phyloP scores from a whole-genome alignment of 1,140 invertebrate species.

The Drosophila tani region DNA sequence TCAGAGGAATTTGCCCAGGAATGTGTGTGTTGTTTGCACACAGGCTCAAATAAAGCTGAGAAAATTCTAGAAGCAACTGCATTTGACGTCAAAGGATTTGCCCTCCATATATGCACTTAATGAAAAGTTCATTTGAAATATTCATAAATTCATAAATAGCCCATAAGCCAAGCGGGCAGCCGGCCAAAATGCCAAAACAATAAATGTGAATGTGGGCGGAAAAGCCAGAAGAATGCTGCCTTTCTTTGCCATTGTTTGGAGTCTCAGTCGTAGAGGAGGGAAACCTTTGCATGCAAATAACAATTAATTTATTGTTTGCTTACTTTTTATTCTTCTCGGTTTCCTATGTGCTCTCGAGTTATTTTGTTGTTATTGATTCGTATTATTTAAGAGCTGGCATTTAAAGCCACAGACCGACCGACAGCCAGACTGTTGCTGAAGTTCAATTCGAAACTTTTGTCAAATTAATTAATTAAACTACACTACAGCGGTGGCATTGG shows the following conservation, averaged over 20 bases:
- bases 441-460: constrained; percentile 78
- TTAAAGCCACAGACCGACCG: constrained; percentile 35
- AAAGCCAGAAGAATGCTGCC: constrained; percentile 31
- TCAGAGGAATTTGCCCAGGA: constrained; percentile 25
- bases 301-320: constrained; percentile 53
- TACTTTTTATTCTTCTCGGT: constrained; percentile 13
- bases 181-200: constrained; percentile 27
- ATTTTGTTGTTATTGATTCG: constrained; percentile 11
- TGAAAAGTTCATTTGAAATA: constrained; percentile 45
- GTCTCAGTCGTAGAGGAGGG: constrained; percentile 1
- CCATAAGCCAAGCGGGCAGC: constrained; percentile 1
- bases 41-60: constrained; percentile 31
- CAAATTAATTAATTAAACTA: constrained; percentile 84
- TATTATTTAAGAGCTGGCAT: constrained; percentile 30
- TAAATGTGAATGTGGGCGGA: constrained; percentile 8
- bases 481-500: constrained; percentile 36
- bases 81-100: constrained; percentile 44
- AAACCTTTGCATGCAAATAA: constrained; percentile 42
- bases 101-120: constrained; percentile 22
- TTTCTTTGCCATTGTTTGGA: constrained; percentile 15
- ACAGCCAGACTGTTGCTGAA: constrained; percentile 26
- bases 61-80: constrained; percentile 25
- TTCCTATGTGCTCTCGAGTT: background rate
- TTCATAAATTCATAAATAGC: constrained; percentile 51
- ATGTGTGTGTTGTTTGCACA: constrained; percentile 13